Evolutionary conservation across 2,888 invertebrate species (phyloP), one percentile per base, ranked within the genome.

Genomic region (Aspidapion aeneum): DNA sequence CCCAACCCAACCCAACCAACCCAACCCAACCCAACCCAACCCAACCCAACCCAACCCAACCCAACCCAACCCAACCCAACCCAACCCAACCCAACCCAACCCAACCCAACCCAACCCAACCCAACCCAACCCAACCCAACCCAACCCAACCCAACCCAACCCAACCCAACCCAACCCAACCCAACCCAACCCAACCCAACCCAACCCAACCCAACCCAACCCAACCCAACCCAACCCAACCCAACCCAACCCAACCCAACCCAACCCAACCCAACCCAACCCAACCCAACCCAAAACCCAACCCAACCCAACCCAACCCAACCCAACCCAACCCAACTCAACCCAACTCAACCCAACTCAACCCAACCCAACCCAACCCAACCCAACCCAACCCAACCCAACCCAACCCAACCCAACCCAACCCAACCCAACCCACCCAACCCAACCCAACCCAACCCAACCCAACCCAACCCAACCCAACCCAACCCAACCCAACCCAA

Each of bases 391-490:
- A 60, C 60, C 60, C 22, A 60, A 60, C 60, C 60, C 22, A 60
- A 60, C 55, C 55, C n/a, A 60, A 60, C 54, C 54, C 17, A 60
- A 60, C 60, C 60, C 57, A 60, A 60, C 60, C 60, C 57, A 60
- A 60, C 60, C 60, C 57, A 60, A 60, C 60, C 60, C 57, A 60
- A 60, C 60, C 60, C 57, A 60, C 57, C 60, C 60, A 21, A 60
- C 57, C 60, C 60, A 21, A 60, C 57, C 60, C 60, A 21, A 60
- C 57, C 60, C 60, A 21, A 60, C 57, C 60, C 60, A 21, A 60
- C 57, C 60, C 60, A 21, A 60, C 57, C 60, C 60, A 21, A 60
- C 57, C 60, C 60, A 21, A 60, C 57, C 60, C 60, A 21, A 60
- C 57, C 60, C 60, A 21, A 60, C 57, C 60, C 60, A 21, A 60